Percentiles rank a stretch among this genome's conserved stretches.
phyloP scores from a whole-genome alignment of 2,888 invertebrate species.

The Carcina quercana region DNA sequence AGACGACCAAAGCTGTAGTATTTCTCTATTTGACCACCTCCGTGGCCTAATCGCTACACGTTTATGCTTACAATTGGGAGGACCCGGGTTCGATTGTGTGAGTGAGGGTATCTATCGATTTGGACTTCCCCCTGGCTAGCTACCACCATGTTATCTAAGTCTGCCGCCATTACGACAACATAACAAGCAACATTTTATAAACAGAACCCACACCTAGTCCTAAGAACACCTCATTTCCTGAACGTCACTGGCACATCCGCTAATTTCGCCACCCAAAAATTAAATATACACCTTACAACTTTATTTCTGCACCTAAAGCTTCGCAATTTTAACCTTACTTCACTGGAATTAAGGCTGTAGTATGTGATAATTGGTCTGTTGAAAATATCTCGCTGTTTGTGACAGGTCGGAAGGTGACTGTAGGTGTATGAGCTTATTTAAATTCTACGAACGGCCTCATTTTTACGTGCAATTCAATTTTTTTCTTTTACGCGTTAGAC shows the following conservation, averaged over 20 bases:
- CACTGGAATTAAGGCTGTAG: slow-evolving; percentile 7
- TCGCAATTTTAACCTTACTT: slow-evolving; percentile 11
- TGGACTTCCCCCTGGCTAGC: not conserved
- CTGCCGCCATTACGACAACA: too few species aligned
- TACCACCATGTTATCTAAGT: not conserved
- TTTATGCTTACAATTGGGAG: not conserved
- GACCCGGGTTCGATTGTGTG: not conserved
- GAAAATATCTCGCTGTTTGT: slow-evolving; percentile 20
- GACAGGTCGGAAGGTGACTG: slow-evolving; percentile 30
- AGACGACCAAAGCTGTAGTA: too few species aligned
- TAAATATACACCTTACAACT: slow-evolving; percentile 21
- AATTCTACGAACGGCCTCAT: slow-evolving; percentile 21
- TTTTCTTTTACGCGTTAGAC: too few species aligned
- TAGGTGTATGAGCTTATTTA: slow-evolving; percentile 31
- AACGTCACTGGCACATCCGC: slow-evolving; percentile 33
- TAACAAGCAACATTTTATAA: too few species aligned
- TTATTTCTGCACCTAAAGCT: not conserved
- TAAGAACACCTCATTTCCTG: slow-evolving; percentile 29
- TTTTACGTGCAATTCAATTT: slow-evolving; percentile 20
- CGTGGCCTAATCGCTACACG: too few species aligned
- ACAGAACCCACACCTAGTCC: too few species aligned
- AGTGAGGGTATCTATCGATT: not conserved
- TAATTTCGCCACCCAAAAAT: slow-evolving; percentile 28
- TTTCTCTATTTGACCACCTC: too few species aligned
- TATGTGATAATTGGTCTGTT: slow-evolving; percentile 5